phyloP scores from a whole-genome alignment of 2,797 vertebrate species.

The Spinibarbus caldwelli region DNA sequence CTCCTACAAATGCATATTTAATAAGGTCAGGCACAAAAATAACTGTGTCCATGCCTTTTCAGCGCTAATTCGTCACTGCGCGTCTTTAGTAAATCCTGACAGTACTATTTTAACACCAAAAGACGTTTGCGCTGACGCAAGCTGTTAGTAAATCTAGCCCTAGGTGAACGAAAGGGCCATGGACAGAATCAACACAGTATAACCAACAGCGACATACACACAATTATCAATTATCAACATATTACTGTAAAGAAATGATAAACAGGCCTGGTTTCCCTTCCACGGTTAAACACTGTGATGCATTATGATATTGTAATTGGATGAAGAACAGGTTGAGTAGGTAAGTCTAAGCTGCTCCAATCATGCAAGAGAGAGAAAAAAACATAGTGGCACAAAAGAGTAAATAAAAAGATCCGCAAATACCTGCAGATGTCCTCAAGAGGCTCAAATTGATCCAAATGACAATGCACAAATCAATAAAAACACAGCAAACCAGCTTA shows the following conservation, averaged over 20 bases:
- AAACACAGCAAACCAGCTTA: neutral
- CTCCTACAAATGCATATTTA: too few species aligned
- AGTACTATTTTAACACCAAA: too few species aligned
- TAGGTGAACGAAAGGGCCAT: too few species aligned
- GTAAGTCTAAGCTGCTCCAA: neutral
- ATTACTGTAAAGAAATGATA: neutral
- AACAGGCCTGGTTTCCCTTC: neutral
- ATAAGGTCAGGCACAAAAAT: too few species aligned
- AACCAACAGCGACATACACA: constrained; percentile 10
- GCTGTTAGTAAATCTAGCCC: too few species aligned
- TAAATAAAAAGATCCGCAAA: neutral
- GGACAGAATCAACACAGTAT: constrained; percentile 6
- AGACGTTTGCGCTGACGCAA: too few species aligned
- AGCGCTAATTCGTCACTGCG: too few species aligned
- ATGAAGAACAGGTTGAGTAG: neutral
- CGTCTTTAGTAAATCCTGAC: too few species aligned
- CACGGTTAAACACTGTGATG: neutral
- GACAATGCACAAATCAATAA: neutral
- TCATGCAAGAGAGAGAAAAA: neutral
- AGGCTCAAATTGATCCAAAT: neutral
- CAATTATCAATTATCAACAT: neutral
- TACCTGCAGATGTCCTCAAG: neutral
- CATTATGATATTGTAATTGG: too few species aligned
- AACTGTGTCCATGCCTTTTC: too few species aligned
- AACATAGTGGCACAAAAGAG: too few species aligned